A percentile compares a stretch with the other conserved stretches of the same genome.
Conservation (phyloP, 2,888 invertebrate species). For the Drosophila buzzatii region DNA sequence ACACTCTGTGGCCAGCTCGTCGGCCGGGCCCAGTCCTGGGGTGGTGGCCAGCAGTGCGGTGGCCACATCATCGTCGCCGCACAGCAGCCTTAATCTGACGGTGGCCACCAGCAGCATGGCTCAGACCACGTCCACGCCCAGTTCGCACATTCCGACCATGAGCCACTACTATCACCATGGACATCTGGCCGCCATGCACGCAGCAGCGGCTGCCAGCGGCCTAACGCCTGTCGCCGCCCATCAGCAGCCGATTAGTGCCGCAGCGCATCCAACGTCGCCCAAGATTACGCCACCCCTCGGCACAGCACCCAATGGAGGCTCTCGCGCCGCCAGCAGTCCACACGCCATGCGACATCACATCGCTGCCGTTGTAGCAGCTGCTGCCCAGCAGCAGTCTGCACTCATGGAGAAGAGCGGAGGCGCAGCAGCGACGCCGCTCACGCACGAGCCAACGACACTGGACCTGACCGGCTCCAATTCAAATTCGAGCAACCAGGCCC, state of each 20-base stretch:
- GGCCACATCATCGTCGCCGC: constrained; percentile 73
- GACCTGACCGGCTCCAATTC: constrained; percentile 84
- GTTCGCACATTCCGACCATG: constrained; percentile 83
- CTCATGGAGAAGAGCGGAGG: constrained; percentile 63
- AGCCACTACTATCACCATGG: constrained; percentile 82
- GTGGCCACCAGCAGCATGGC: constrained; percentile 72
- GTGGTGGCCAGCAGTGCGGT: constrained; percentile 49
- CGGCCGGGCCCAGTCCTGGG: constrained; percentile 51
- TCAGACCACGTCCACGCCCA: constrained; percentile 67
- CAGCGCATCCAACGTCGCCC: constrained; percentile 65
- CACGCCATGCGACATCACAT: constrained; percentile 81
- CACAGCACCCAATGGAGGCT: constrained; percentile 71
- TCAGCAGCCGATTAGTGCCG: constrained; percentile 65
- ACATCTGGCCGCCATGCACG: constrained; percentile 82
- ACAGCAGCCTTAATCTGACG: constrained; percentile 79
- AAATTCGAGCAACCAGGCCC: constrained; percentile 83
- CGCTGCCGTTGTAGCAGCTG: constrained; percentile 65
- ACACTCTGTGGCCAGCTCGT: constrained; percentile 69
- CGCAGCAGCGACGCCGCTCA: constrained; percentile 44
- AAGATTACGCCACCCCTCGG: constrained; percentile 77
- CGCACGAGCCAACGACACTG: constrained; percentile 83
- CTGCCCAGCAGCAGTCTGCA: constrained; percentile 55
- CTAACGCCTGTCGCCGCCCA: constrained; percentile 79
- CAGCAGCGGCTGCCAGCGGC: constrained; percentile 72
- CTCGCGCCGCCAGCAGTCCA: constrained; percentile 81